Evolutionary conservation across 2,888 invertebrate genomes (phyloP).

Genomic region (Drosophila nr. medialis): DNA sequence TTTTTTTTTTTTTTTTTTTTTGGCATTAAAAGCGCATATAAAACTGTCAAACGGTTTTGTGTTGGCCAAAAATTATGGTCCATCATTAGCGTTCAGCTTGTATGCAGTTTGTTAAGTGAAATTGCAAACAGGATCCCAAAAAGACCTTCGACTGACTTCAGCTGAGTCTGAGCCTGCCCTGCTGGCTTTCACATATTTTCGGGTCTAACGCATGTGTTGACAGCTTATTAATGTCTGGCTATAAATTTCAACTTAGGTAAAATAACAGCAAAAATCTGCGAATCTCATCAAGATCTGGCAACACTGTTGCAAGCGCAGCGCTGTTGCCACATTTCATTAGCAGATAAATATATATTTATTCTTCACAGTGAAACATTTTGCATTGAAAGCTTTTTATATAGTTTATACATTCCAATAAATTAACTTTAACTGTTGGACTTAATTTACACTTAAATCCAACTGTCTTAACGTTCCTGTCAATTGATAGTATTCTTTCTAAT

Average conservation of each 20-base stretch:
- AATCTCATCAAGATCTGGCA: constrained; percentile 33
- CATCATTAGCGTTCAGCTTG: constrained; percentile 79
- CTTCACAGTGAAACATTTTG: not conserved
- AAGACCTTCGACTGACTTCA: constrained; percentile 12
- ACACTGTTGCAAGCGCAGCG: constrained; percentile 37
- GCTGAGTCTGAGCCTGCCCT: not conserved
- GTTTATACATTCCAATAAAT: not conserved
- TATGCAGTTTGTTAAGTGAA: constrained; percentile 77
- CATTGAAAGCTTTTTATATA: not conserved
- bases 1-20: constrained; percentile 24
- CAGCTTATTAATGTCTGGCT: constrained; percentile 82
- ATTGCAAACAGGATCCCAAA: constrained; percentile 60
- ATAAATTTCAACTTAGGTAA: constrained; percentile 67
- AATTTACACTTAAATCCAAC: not conserved
- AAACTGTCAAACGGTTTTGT: constrained; percentile 83
- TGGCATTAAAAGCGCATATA: constrained; percentile 79
- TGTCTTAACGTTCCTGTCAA: not conserved
- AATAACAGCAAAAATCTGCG: constrained; percentile 14
- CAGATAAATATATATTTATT: accelerated
- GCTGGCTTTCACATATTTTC: constrained; percentile 21
- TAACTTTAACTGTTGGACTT: not conserved
- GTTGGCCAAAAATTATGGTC: constrained; percentile 79
- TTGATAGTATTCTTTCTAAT: not conserved
- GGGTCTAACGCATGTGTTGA: constrained; percentile 82
- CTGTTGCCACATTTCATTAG: constrained; percentile 10